These are phyloP conservation scores for Antedon bifida DNA, from an alignment of 35 echinoderm and acorn worm genomes.

Conservation along the genomic window DNA sequence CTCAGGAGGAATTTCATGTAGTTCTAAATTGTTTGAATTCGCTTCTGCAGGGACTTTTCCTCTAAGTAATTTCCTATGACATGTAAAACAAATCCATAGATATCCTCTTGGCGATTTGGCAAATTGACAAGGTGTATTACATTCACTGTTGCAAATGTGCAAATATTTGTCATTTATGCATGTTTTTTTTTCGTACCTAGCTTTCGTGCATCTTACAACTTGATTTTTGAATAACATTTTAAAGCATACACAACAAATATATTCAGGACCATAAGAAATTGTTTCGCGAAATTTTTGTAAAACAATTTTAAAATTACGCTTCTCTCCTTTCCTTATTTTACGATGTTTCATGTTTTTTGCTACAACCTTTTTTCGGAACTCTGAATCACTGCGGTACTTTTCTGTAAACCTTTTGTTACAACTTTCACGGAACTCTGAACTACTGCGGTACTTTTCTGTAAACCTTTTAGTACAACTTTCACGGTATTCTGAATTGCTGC, in stretches of 20 bases:
- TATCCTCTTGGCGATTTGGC: conserved; percentile 10
- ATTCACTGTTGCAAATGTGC: conserved; percentile 14
- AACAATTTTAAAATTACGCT: not conserved
- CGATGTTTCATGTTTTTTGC: not conserved
- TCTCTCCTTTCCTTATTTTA: not conserved
- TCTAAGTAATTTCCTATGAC: conserved; percentile 15
- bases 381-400: not conserved
- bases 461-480: not conserved
- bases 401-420: not conserved
- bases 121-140: too few relatives aligned
- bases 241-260: conserved; percentile 30
- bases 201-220: conserved; percentile 13
- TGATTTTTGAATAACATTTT: conserved; percentile 28
- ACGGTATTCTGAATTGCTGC: not conserved
- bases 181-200: conserved; percentile 6
- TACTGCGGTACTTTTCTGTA: not conserved
- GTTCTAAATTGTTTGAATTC: not conserved
- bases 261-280: conserved; percentile 30
- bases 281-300: conserved; percentile 6
- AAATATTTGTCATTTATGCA: conserved; percentile 20
- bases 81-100: conserved; percentile 23
- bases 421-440: not conserved
- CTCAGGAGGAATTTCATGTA: conserved; percentile 2
- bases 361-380: not conserved
- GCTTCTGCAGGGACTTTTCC: conserved; percentile 17